Percentiles rank a stretch among this genome's conserved stretches.
phyloP scores from a whole-genome alignment of 2,888 invertebrate species.

The Drosophila pseudotalamancana region DNA sequence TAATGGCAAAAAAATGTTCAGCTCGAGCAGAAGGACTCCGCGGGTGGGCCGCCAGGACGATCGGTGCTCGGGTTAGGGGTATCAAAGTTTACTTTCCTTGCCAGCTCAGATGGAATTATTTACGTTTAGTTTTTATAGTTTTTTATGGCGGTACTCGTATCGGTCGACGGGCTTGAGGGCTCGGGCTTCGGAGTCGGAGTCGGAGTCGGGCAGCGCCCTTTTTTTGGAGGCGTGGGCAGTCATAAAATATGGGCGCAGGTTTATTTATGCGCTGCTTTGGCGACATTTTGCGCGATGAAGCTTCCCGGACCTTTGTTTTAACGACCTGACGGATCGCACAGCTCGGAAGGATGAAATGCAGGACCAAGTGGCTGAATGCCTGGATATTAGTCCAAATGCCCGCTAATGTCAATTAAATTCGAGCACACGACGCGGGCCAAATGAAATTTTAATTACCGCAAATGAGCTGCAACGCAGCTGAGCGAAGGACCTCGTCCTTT shows the following conservation, averaged over 20 bases:
- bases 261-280: slow-evolving; percentile 72
- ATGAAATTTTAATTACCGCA: slow-evolving; percentile 77
- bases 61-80: slow-evolving; percentile 3
- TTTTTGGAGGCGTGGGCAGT: slow-evolving; percentile 52
- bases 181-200: not conserved
- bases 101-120: slow-evolving; percentile 77
- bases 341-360: slow-evolving; percentile 24
- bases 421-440: slow-evolving; percentile 56
- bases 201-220: not conserved
- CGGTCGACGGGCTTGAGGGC: slow-evolving; percentile 3
- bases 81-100: slow-evolving; percentile 58
- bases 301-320: slow-evolving; percentile 60
- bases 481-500: not conserved
- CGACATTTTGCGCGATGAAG: slow-evolving; percentile 64
- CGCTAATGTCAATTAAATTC: slow-evolving; percentile 78
- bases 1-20: slow-evolving; percentile 63
- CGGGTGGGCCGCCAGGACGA: not conserved
- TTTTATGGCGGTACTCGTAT: slow-evolving; percentile 66
- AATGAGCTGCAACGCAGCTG: slow-evolving; percentile 52
- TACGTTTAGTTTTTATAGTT: slow-evolving; percentile 83
- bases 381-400: slow-evolving; percentile 65
- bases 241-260: slow-evolving; percentile 79
- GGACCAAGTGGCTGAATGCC: slow-evolving; percentile 12
- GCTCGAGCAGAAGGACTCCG: slow-evolving; percentile 28
- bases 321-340: slow-evolving; percentile 73